Conservation (phyloP, 2,888 invertebrate species). For the Anthrax anthrax region DNA sequence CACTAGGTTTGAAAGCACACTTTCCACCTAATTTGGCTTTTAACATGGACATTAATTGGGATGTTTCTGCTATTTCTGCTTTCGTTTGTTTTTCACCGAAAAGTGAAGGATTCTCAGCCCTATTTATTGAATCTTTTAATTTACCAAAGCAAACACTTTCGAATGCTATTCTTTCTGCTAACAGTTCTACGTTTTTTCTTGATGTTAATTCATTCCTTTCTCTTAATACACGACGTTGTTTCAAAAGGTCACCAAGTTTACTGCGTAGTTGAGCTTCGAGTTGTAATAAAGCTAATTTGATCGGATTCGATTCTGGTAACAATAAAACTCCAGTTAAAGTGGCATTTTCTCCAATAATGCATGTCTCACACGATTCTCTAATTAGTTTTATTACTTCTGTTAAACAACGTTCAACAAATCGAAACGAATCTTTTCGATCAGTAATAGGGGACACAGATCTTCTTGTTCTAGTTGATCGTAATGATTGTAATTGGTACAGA, state of each 20-base stretch:
- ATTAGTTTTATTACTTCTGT: conserved; percentile 47
- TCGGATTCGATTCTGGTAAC: conserved; percentile 38
- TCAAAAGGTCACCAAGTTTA: conserved; percentile 54
- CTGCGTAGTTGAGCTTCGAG: conserved; percentile 51
- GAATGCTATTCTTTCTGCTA: conserved; percentile 68
- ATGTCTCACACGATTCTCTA: conserved; percentile 44
- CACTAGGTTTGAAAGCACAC: conserved; percentile 34
- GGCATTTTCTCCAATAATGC: conserved; percentile 35
- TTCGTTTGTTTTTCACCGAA: conserved; percentile 46
- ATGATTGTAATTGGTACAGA: conserved; percentile 44
- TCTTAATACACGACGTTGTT: conserved; percentile 48
- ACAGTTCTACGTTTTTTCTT: conserved; percentile 50
- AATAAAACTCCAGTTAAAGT: conserved; percentile 29
- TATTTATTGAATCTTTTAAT: conserved; percentile 50
- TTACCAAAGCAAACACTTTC: conserved; percentile 59
- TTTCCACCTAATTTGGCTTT: conserved; percentile 49
- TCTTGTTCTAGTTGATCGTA: conserved; percentile 47
- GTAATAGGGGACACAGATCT: conserved; percentile 49
- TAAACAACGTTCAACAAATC: conserved; percentile 48
- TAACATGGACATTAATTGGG: conserved; percentile 57
- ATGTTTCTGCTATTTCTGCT: conserved; percentile 60
- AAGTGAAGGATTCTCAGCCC: conserved; percentile 41
- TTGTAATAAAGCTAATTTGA: conserved; percentile 45
- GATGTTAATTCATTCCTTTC: conserved; percentile 54
- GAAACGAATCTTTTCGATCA: conserved; percentile 48